Conservation (phyloP, 1,140 invertebrate genomes). For the Octopus sinensis region DNA sequence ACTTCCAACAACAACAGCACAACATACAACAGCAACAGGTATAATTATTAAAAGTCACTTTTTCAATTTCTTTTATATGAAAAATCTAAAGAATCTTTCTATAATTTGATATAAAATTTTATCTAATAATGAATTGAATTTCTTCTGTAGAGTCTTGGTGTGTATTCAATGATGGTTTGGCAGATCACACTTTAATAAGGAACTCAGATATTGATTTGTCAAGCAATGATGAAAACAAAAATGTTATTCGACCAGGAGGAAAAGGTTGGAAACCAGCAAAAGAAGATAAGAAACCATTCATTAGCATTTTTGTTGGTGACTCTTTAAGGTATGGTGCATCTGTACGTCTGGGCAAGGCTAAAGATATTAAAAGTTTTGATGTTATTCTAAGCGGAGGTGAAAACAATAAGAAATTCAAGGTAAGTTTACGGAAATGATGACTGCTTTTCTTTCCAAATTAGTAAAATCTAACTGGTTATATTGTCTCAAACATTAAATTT, state of each 20-base stretch:
- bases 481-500: neutral
- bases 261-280: neutral
- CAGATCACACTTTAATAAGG: neutral
- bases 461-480: too few relatives aligned
- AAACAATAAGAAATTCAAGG: neutral
- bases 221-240: neutral
- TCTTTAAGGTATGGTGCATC: neutral
- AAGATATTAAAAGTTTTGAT: neutral
- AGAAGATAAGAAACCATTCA: neutral
- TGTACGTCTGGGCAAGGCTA: neutral
- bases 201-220: neutral
- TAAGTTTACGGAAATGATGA: neutral
- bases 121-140: too few relatives aligned
- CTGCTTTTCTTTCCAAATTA: too few relatives aligned
- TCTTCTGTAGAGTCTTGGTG: neutral
- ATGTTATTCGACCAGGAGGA: neutral
- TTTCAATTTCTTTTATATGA: too few relatives aligned
- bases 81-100: too few relatives aligned
- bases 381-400: neutral
- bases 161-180: neutral
- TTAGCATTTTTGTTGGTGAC: constrained; percentile 5
- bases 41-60: too few relatives aligned
- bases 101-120: too few relatives aligned
- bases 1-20: neutral
- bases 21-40: neutral